phyloP scores from a whole-genome alignment of 2,113 vertebrate genomes.

The Apeltes quadracus region DNA sequence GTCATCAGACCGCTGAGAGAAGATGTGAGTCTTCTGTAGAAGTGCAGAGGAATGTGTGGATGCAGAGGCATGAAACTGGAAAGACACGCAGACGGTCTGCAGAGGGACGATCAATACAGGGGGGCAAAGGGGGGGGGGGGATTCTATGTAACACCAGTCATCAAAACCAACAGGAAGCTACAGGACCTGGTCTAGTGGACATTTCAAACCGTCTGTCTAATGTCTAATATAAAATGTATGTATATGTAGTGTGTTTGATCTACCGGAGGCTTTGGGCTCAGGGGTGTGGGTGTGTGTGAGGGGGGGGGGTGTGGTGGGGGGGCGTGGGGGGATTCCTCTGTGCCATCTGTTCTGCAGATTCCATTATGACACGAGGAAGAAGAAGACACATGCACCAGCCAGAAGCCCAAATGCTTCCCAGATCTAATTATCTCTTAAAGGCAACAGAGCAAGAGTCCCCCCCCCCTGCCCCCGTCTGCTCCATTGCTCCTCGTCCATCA shows the following conservation, averaged over 20 bases:
- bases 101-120: background rate
- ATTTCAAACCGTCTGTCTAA: too few relatives aligned
- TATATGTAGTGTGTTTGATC: too few relatives aligned
- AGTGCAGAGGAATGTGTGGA: background rate
- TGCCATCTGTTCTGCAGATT: slow-evolving; percentile 35
- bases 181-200: background rate
- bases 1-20: background rate
- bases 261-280: background rate
- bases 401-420: slow-evolving; percentile 42
- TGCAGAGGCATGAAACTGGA: background rate
- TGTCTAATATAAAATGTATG: too few relatives aligned
- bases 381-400: slow-evolving; percentile 15
- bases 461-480: background rate
- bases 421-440: slow-evolving; percentile 62
- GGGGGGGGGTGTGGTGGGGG: too few relatives aligned
- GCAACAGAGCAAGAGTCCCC: slow-evolving; percentile 2
- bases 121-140: background rate
- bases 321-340: background rate
- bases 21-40: background rate
- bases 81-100: background rate
- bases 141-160: background rate
- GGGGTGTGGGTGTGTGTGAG: background rate
- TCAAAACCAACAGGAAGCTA: background rate
- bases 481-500: slow-evolving; percentile 46
- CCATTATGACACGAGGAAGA: slow-evolving; percentile 31